These are phyloP conservation scores for Cyphomyrus plagiostoma DNA, from an alignment of 2,113 vertebrate species.

Conservation along the genomic window DNA sequence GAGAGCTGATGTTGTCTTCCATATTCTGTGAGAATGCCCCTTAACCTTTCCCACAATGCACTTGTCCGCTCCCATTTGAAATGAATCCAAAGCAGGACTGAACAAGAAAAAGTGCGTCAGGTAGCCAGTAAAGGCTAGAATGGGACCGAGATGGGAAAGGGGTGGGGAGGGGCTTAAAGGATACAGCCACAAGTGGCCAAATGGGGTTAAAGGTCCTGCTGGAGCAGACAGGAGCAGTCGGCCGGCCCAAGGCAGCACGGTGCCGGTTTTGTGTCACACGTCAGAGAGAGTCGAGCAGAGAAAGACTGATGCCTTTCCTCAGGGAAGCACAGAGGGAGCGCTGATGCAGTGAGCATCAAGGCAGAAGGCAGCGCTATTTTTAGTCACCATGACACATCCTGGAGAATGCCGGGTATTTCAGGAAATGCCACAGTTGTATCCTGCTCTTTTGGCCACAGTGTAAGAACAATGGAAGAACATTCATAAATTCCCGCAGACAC, in stretches of 20 bases:
- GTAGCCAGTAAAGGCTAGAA: not conserved
- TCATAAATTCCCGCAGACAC: not conserved
- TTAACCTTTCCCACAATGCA: not conserved
- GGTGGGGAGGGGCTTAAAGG: not conserved
- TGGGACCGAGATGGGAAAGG: not conserved
- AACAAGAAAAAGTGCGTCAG: not conserved
- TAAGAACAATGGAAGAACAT: not conserved
- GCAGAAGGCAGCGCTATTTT: not conserved
- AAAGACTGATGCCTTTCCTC: not conserved
- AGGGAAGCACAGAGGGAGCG: not conserved
- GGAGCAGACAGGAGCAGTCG: not conserved
- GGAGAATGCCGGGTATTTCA: not conserved
- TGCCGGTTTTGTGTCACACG: not conserved
- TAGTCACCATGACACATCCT: not conserved
- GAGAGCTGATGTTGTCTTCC: not conserved
- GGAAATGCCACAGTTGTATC: not conserved
- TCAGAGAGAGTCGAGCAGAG: not conserved
- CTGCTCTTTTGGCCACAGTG: not conserved
- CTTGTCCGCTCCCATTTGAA: not conserved
- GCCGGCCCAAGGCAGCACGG: not conserved
- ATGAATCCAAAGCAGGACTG: not conserved
- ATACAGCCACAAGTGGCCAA: not conserved
- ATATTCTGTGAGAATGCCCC: not conserved
- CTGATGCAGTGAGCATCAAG: not conserved
- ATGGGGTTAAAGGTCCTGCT: not conserved